These are phyloP conservation scores for Sesamia nonagrioides DNA, from an alignment of 1,140 invertebrate genomes.

Conservation along the genomic window DNA sequence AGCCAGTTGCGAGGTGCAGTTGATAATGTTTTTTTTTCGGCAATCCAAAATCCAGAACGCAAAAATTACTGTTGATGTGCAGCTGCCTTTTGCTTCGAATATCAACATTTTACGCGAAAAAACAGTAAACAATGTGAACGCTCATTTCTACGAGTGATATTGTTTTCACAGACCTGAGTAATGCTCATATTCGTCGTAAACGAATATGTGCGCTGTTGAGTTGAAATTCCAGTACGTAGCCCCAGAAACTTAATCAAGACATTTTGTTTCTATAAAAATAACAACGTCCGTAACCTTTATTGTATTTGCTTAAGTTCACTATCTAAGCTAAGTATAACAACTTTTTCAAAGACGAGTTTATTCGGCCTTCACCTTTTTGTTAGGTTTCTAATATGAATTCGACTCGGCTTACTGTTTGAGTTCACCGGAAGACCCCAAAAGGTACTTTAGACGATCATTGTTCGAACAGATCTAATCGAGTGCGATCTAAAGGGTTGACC, in stretches of 20 bases:
- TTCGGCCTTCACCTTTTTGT: constrained; percentile 17
- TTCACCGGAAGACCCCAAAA: constrained; percentile 37
- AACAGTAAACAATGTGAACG: constrained; percentile 29
- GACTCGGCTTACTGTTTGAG: constrained; percentile 31
- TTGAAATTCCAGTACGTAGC: not conserved
- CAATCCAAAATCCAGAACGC: not conserved
- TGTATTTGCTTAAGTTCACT: not conserved
- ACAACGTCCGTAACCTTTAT: not conserved
- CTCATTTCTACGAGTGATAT: constrained; percentile 34
- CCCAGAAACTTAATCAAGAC: not conserved
- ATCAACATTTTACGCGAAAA: constrained; percentile 16
- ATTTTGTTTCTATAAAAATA: constrained; percentile 5
- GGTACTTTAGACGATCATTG: constrained; percentile 8
- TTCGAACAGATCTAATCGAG: constrained; percentile 22
- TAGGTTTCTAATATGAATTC: constrained; percentile 30
- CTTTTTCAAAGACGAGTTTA: constrained; percentile 21
- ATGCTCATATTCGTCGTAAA: constrained; percentile 32
- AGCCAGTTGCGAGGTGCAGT: not conserved
- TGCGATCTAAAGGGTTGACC: constrained; percentile 23
- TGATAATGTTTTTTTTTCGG: not conserved
- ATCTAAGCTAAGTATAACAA: constrained; percentile 12
- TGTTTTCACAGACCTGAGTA: constrained; percentile 30
- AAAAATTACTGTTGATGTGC: not conserved
- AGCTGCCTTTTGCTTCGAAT: not conserved
- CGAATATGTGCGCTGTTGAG: constrained; percentile 22